These are phyloP conservation scores for Melitaea cinxia DNA, from an alignment of 1,140 invertebrate species.

Conservation along the genomic window DNA sequence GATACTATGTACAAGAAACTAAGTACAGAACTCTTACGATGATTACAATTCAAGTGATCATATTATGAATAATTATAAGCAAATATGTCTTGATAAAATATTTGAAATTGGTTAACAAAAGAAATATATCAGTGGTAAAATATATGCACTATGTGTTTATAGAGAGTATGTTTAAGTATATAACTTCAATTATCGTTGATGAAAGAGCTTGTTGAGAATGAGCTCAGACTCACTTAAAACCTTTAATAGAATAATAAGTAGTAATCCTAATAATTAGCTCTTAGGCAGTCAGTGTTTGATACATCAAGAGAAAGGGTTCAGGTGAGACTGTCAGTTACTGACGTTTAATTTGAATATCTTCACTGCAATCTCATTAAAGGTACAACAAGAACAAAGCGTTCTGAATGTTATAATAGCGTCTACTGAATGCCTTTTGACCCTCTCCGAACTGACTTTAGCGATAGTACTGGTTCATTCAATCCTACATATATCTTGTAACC, in stretches of 20 bases:
- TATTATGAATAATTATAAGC: too few species aligned
- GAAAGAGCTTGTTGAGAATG: too few species aligned
- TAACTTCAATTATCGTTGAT: too few species aligned
- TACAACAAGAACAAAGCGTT: conserved; percentile 53
- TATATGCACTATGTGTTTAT: too few species aligned
- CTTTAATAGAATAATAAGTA: neutral
- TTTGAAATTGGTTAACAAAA: too few species aligned
- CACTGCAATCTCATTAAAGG: conserved; percentile 55
- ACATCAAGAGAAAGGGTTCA: conserved; percentile 50
- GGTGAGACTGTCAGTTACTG: conserved; percentile 30
- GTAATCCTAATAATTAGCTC: conserved; percentile 32
- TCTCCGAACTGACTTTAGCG: conserved; percentile 54
- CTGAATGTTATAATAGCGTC: conserved; percentile 61
- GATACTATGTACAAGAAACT: too few species aligned
- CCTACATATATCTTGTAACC: conserved; percentile 66
- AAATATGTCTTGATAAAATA: too few species aligned
- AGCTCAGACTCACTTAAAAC: too few species aligned
- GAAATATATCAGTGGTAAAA: too few species aligned
- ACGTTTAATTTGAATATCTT: conserved; percentile 67
- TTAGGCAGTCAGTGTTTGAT: conserved; percentile 50
- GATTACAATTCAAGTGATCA: too few species aligned
- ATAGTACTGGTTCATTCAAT: conserved; percentile 54
- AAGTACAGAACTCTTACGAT: too few species aligned
- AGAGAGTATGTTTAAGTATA: too few species aligned
- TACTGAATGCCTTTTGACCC: conserved; percentile 63